Evolutionary conservation across 2,888 invertebrate species (phyloP).

Genomic region (Odontomyia ornata): DNA sequence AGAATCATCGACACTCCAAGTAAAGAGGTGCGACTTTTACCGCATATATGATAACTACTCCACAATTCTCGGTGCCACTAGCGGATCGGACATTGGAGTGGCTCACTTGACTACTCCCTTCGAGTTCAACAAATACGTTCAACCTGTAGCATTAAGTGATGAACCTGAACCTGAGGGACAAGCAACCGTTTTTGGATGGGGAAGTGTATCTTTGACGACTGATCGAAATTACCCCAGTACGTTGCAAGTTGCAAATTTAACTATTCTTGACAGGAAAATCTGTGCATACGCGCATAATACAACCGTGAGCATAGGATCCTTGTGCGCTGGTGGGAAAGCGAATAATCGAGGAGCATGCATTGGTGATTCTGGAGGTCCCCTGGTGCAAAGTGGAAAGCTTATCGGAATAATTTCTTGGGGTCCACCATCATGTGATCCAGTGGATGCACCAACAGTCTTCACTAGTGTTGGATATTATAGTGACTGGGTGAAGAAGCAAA

Average conservation of each 20-base stretch:
- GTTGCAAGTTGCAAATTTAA: constrained; percentile 46
- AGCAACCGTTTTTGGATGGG: constrained; percentile 49
- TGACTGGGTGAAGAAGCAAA: constrained; percentile 53
- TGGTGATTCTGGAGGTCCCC: constrained; percentile 53
- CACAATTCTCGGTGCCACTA: constrained; percentile 43
- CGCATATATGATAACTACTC: constrained; percentile 39
- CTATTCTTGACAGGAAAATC: constrained; percentile 39
- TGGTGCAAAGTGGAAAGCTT: constrained; percentile 50
- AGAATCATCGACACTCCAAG: constrained; percentile 20
- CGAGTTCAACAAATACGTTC: constrained; percentile 41
- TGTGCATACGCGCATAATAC: constrained; percentile 43
- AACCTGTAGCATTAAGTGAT: constrained; percentile 38
- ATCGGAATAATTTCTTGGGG: constrained; percentile 63
- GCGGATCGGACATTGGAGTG: constrained; percentile 49
- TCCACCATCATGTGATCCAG: constrained; percentile 56
- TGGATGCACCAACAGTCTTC: constrained; percentile 58
- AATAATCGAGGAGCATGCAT: constrained; percentile 48
- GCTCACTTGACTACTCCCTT: constrained; percentile 47
- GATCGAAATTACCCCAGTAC: constrained; percentile 42
- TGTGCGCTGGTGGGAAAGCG: constrained; percentile 48
- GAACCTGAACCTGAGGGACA: constrained; percentile 17
- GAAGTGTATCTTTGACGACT: constrained; percentile 42
- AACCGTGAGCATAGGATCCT: constrained; percentile 44
- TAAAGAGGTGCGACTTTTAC: constrained; percentile 33
- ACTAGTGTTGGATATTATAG: constrained; percentile 58